Percentiles rank a stretch among this genome's conserved stretches.
phyloP scores from a whole-genome alignment of 2,888 invertebrate species.

The Ophion ellenae region DNA sequence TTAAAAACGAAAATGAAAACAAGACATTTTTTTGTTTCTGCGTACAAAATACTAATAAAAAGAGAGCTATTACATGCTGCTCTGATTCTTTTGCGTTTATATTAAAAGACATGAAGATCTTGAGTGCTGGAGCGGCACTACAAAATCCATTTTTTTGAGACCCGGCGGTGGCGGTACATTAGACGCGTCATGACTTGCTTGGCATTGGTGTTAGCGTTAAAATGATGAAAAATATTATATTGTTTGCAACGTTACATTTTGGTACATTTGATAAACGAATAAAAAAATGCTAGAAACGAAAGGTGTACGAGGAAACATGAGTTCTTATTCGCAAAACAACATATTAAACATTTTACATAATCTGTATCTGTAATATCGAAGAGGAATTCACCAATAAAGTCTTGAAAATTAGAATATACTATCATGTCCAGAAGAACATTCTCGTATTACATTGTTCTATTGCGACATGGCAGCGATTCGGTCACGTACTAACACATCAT shows the following conservation, averaged over 20 bases:
- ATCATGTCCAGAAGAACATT: neutral
- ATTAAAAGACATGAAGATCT: neutral
- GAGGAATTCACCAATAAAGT: conserved; percentile 55
- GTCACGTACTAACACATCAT: no score
- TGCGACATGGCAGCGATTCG: no score
- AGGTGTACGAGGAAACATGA: neutral
- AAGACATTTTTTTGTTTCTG: neutral
- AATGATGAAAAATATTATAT: neutral
- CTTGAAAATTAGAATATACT: neutral
- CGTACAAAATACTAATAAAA: neutral
- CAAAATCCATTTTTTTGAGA: no score
- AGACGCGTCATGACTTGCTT: no score
- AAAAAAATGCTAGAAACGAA: neutral
- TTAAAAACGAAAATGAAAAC: neutral
- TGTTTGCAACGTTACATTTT: conserved; percentile 1
- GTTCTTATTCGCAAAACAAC: conserved; percentile 7
- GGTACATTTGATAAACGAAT: neutral
- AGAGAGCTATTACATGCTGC: neutral
- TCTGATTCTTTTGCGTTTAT: neutral
- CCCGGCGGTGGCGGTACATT: no score
- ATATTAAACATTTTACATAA: conserved; percentile 40
- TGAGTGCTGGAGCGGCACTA: no score
- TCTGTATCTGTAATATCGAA: conserved; percentile 51
- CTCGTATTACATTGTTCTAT: neutral
- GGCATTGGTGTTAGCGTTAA: neutral